Conservation (phyloP, 1,140 invertebrate genomes). For the Brevipalpus yothersi region DNA sequence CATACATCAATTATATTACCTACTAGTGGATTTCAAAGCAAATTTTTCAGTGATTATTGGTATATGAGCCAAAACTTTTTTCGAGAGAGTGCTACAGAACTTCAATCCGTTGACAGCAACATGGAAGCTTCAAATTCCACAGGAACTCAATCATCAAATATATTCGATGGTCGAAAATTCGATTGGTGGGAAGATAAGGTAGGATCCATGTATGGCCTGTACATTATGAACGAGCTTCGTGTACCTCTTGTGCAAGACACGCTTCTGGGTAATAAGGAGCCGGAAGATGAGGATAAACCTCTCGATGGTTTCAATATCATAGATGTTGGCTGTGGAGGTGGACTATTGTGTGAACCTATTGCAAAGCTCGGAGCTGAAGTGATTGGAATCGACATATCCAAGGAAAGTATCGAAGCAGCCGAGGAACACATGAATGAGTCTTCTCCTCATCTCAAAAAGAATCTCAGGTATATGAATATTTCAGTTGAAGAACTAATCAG, state of each 20-base stretch:
- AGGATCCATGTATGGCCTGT: constrained; percentile 22
- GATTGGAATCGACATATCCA: constrained; percentile 54
- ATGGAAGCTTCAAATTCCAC: too few species aligned
- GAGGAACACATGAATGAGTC: neutral
- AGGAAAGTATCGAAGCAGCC: neutral
- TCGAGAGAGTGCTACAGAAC: too few species aligned
- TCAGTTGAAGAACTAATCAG: constrained; percentile 32
- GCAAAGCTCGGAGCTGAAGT: constrained; percentile 49
- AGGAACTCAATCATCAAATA: too few species aligned
- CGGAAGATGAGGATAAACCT: constrained; percentile 22
- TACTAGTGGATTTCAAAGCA: too few species aligned
- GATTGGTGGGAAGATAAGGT: constrained; percentile 25
- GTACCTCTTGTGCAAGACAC: constrained; percentile 38
- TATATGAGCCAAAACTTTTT: too few species aligned
- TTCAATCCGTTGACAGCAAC: too few species aligned
- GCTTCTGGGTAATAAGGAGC: neutral
- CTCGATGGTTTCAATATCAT: constrained; percentile 39
- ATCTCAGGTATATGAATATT: constrained; percentile 13
- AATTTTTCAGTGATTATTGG: too few species aligned
- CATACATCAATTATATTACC: too few species aligned
- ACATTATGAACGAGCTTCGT: constrained; percentile 28
- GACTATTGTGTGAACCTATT: constrained; percentile 47
- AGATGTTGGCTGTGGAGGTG: constrained; percentile 74
- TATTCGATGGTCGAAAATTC: neutral
- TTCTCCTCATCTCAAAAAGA: neutral